Evolutionary conservation across 2,797 vertebrate species (phyloP), one percentile per base, ranked within the genome.

Genomic region (Gouania willdenowi): DNA sequence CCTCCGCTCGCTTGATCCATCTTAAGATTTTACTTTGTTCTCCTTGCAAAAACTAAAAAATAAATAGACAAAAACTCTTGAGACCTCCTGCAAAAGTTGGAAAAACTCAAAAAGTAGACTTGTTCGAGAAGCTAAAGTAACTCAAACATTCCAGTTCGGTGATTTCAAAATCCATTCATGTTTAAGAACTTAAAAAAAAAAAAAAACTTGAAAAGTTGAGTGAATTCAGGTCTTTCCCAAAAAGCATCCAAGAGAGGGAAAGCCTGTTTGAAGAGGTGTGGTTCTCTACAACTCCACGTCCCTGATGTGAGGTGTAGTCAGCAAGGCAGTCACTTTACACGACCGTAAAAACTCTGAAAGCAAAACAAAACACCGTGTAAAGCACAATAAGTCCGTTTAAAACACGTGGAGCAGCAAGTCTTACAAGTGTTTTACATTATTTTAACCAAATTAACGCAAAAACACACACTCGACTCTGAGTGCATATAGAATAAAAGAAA

Each of bases 1-100:
- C 85, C 86, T 3, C 89, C 89, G 35, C 86, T 83, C 33, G 87
- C 89, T 79, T 89, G 87, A 78, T 91, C 89, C 89, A 91, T 91
- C n/a, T 44, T 54, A 8, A 14, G n/a, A n/a, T 18, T 52, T 26
- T 27, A 2, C 2, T 40, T 16, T 66, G 39, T 62, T 63, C 9
- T 21, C 28, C 36, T 30, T 24, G 33, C 2, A 3, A 33, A 2
- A 57, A 38, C n/a, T n/a, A n/a, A n/a, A n/a, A n/a, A n/a, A n/a
- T n/a, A n/a, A n/a, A n/a, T n/a, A n/a, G n/a, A n/a, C n/a, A n/a
- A 66, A 4, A 45, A 20, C 40, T 11, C 2, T 26, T 9, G 14
- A n/a, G 22, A 54, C 41, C 44, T 54, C 29, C 10, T 41, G 6
- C 57, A 68, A 28, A 71, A 54, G 43, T 77, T 64, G 28, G 2